Evolutionary conservation across 2,113 vertebrate species (phyloP), one percentile per base, ranked within the genome.

Genomic region (Psittacula cyanocephala): DNA sequence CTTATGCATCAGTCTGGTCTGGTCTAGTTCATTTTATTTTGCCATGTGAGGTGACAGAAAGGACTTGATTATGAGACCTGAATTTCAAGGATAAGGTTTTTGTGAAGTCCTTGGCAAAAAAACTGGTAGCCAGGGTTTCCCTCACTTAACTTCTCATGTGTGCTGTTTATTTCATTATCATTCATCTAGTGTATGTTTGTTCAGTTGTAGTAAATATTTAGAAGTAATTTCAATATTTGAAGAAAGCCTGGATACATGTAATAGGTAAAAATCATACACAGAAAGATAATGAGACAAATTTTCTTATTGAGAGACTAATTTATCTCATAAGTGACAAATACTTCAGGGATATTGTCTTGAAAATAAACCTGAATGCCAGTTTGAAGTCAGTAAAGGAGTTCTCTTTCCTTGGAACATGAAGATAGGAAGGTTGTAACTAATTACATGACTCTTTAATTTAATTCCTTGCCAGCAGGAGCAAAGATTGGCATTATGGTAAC

Each of bases 71-170:
- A 3, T 47, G 68, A 79, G 78, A 71, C 11, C 10, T 82, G 39
- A 87, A 88, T 83, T 57, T 88, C 52, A 78, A 86, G 92, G 65
- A 47, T n/a, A 79, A 80, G 28, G 4, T n/a, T 92, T 92, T 91
- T 83, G 23, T 91, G 55, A 83, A 70, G 13, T 70, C n/a, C 46
- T 74, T 83, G 88, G 55, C 79, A 88, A 86, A 88, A 72, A 24
- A 50, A 20, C 53, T 12, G 6, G 47, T 67, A 72, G n/a, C 46
- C 39, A 39, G 25, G 13, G 7, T 79, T 81, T 87, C 71, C 50
- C 72, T 90, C 76, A 23, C 72, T 79, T 89, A 65, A 28, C 57
- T 88, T 81, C 39, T 91, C 46, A 39, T 0, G 0, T 28, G 25
- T 86, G 64, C 31, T 19, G 23, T 94, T 64, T 71, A 7, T 72